A percentile compares a stretch with the other conserved stretches of the same genome.
Conservation (phyloP, 1,140 invertebrate genomes). For the Ylistrum balloti region DNA sequence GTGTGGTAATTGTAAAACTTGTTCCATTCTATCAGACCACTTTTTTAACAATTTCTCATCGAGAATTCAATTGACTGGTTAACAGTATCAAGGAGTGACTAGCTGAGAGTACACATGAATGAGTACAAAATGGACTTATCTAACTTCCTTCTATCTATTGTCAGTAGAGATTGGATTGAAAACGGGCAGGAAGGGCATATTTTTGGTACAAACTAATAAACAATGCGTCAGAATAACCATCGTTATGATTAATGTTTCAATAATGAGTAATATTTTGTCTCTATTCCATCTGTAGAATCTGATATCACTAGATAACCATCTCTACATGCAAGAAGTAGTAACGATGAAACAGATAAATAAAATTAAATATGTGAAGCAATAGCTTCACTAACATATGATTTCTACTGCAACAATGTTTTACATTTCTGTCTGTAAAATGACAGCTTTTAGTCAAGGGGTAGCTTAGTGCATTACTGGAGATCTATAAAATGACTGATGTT, state of each 20-base stretch:
- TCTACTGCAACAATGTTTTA: no score
- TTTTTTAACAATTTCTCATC: no score
- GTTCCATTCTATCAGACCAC: no score
- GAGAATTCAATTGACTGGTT: no score
- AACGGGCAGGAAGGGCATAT: neutral
- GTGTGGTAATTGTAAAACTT: no score
- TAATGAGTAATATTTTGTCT: neutral
- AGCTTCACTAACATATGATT: neutral
- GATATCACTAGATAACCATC: neutral
- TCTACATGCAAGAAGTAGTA: neutral
- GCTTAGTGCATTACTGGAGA: conserved; percentile 2
- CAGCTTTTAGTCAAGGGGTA: neutral
- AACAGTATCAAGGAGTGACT: no score
- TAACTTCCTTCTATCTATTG: no score
- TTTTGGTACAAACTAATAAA: neutral
- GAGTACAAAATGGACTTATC: no score
- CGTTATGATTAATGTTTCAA: neutral
- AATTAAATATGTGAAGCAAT: neutral
- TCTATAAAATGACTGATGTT: neutral
- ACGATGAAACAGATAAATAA: neutral
- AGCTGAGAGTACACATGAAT: no score
- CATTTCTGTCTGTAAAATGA: neutral
- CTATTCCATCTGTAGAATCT: neutral
- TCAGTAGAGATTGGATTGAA: no score
- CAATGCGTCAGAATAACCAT: neutral